phyloP scores from a whole-genome alignment of 2,888 invertebrate genomes.

The Hylaea fasciaria region DNA sequence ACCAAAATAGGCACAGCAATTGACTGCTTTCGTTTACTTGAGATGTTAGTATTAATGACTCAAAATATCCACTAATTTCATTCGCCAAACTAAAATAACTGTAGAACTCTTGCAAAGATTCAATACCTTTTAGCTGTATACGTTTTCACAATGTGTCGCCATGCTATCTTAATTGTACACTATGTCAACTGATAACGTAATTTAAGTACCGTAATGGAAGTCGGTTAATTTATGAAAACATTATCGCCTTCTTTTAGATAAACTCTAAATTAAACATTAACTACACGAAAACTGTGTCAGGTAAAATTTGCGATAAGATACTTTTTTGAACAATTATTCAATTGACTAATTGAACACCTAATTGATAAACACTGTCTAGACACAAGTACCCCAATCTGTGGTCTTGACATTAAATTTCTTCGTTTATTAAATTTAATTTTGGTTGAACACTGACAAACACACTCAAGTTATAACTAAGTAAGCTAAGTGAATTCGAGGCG shows the following conservation, averaged over 20 bases:
- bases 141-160: neutral
- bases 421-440: no score
- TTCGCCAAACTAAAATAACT: no score
- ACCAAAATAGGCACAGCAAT: no score
- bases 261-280: slow-evolving; percentile 16
- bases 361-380: neutral
- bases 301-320: neutral
- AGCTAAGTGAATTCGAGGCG: slow-evolving; percentile 5
- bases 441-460: neutral
- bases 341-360: neutral
- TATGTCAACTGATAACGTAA: slow-evolving; percentile 18
- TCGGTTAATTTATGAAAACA: slow-evolving; percentile 20
- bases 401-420: no score
- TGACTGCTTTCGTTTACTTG: no score
- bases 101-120: no score
- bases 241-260: slow-evolving; percentile 24
- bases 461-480: slow-evolving; percentile 1
- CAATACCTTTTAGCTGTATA: no score
- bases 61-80: no score
- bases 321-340: neutral
- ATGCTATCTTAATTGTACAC: slow-evolving; percentile 15
- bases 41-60: no score
- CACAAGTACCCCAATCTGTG: no score
- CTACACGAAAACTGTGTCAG: slow-evolving; percentile 1
- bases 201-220: slow-evolving; percentile 22